These are phyloP conservation scores for Canis aureus DNA, from an alignment of 2,113 vertebrate genomes.

Conservation along the genomic window DNA sequence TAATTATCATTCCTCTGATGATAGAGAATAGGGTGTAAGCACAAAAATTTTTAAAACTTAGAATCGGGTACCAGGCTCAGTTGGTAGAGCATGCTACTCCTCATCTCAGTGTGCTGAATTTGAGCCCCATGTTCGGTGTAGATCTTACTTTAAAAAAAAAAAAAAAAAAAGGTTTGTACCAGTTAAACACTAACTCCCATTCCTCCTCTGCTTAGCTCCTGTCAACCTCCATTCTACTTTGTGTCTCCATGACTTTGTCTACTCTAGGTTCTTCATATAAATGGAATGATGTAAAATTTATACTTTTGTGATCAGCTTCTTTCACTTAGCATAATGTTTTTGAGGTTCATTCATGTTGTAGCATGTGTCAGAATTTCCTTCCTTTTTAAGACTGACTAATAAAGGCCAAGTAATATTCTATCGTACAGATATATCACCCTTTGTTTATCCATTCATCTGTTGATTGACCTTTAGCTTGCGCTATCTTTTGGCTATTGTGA, in stretches of 20 bases:
- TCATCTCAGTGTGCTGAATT: not conserved
- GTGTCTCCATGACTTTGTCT: not conserved
- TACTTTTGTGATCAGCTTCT: not conserved
- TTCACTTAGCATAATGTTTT: not conserved
- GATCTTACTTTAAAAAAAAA: not conserved
- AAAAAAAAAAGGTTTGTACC: not conserved
- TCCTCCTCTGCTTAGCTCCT: too few species aligned
- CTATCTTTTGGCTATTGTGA: not conserved
- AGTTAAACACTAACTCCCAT: not conserved
- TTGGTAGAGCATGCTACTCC: not conserved
- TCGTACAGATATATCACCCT: not conserved
- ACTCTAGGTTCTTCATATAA: not conserved
- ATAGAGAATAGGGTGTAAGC: not conserved
- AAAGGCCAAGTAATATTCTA: not conserved
- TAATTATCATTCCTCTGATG: slow-evolving; percentile 2
- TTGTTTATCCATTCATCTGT: not conserved
- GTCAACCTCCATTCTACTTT: not conserved
- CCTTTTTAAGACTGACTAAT: not conserved
- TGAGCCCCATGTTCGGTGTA: not conserved
- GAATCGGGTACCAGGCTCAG: not conserved
- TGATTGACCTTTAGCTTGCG: not conserved
- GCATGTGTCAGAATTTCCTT: not conserved
- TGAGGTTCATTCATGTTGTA: not conserved
- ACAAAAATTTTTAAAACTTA: not conserved
- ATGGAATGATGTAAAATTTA: not conserved